Percentiles rank a stretch among this genome's conserved stretches.
These are phyloP conservation scores for Oryctes rhinoceros DNA, from an alignment of 1,140 invertebrate genomes.

Conservation along the genomic window DNA sequence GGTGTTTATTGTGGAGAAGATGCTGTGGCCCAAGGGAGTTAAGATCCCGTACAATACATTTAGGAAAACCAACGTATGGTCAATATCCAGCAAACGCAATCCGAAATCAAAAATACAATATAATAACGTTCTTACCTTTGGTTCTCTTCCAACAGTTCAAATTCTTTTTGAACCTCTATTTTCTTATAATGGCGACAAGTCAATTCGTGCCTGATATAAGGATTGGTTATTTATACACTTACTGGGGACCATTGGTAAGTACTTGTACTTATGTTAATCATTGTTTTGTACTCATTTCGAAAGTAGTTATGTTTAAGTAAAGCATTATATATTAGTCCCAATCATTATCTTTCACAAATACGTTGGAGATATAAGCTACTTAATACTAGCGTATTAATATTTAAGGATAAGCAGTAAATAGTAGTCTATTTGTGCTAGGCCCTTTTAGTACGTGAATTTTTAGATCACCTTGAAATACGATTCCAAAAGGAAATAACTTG, in stretches of 20 bases:
- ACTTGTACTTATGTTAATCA: conserved; percentile 31
- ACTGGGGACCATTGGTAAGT: conserved; percentile 94
- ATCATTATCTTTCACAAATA: not conserved
- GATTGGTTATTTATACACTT: conserved; percentile 98
- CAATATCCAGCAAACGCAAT: conserved; percentile 96
- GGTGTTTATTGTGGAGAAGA: conserved; percentile 71
- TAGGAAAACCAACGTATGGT: conserved; percentile 72
- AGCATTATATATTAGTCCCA: not conserved
- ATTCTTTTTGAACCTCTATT: conserved; percentile 98
- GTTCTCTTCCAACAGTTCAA: conserved; percentile 99
- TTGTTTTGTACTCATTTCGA: no score
- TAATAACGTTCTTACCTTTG: conserved; percentile 96
- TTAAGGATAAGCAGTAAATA: no score
- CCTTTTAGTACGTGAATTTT: no score
- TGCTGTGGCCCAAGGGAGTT: conserved; percentile 74
- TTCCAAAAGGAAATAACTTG: no score
- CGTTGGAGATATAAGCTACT: no score
- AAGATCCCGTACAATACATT: conserved; percentile 70
- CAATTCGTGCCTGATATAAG: conserved; percentile 97
- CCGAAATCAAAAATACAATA: conserved; percentile 98
- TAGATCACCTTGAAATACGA: no score
- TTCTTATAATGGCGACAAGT: conserved; percentile 96
- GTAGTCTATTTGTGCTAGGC: not conserved
- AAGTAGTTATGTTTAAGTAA: not conserved
- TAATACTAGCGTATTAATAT: no score